Evolutionary conservation across 2,888 invertebrate species (phyloP), one percentile per base, ranked within the genome.

Genomic region (Orchesellides sinensis): DNA sequence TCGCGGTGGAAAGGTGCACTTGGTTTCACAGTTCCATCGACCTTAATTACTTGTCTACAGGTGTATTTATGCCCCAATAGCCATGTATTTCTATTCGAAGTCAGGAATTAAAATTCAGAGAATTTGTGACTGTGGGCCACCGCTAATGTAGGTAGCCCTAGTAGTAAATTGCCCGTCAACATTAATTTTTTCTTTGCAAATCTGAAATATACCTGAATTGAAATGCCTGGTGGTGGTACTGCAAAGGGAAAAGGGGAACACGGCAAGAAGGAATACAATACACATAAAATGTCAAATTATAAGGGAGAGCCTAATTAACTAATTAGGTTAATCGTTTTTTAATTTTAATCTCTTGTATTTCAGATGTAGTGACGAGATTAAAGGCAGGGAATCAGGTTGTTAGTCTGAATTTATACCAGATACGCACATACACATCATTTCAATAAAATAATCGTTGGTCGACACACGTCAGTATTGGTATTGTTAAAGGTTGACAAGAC

Each of bases 241-340:
- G 3, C 47, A 4, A 8, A 8, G 6, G 1, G 19, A 29, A 59
- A 59, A 59, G 27, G 29, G 17, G 59, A 59, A 59, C 59, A 59
- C 40, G 40, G n/a, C n/a, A 14, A 14, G 40, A 40, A 40, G 14
- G 40, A 2, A 5, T 40, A 10, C 10, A 40, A 40, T 40, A 10
- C n/a, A 2, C 10, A 40, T 8, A 65, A 40, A 73, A 61, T 63
- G 73, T 61, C 73, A 73, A 47, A 45, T 49, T 32, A 65, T 35
- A 74, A 74, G 32, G 6, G 10, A 32, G 32, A 10, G 65, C 23
- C 65, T 65, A 74, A 74, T 74, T 74, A 65, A 61, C 63, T 74
- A 74, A 74, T 74, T 74, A 54, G 74, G 74, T 74, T 74, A 74
- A 74, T 74, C 74, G 74, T 54, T 65, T 65, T 74, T 52, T 21